These are phyloP conservation scores for Sialis fuliginosa DNA, from an alignment of 2,888 invertebrate genomes.

Conservation along the genomic window DNA sequence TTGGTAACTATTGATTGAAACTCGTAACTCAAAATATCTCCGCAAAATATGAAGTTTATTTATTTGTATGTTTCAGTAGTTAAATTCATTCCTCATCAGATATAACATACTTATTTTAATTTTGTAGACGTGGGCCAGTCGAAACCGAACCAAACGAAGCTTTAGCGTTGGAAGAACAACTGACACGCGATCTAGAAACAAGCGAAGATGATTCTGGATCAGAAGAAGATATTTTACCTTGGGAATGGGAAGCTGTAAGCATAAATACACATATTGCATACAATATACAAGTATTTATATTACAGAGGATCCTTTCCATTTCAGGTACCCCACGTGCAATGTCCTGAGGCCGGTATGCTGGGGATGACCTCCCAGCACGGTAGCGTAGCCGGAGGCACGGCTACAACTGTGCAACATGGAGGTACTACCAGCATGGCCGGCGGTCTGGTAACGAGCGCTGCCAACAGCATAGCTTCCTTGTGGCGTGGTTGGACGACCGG, in stretches of 20 bases:
- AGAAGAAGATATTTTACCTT: constrained; percentile 54
- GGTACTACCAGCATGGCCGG: constrained; percentile 38
- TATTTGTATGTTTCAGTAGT: too few species aligned
- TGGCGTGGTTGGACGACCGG: constrained; percentile 52
- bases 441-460: constrained; percentile 64
- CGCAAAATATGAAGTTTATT: too few species aligned
- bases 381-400: constrained; percentile 14
- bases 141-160: constrained; percentile 36
- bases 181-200: constrained; percentile 40
- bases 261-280: not conserved
- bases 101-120: too few species aligned
- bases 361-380: constrained; percentile 18
- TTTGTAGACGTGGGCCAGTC: constrained; percentile 39
- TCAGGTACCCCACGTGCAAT: constrained; percentile 35
- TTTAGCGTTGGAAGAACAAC: constrained; percentile 42
- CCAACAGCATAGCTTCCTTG: constrained; percentile 64
- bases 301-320: constrained; percentile 7
- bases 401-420: constrained; percentile 16
- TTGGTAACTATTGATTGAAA: too few species aligned
- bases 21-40: too few species aligned
- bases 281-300: not conserved
- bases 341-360: constrained; percentile 29
- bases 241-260: constrained; percentile 53
- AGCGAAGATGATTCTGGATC: constrained; percentile 45
- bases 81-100: too few species aligned